Evolutionary conservation across 2,888 invertebrate species (phyloP).

Genomic region (Phania funesta): DNA sequence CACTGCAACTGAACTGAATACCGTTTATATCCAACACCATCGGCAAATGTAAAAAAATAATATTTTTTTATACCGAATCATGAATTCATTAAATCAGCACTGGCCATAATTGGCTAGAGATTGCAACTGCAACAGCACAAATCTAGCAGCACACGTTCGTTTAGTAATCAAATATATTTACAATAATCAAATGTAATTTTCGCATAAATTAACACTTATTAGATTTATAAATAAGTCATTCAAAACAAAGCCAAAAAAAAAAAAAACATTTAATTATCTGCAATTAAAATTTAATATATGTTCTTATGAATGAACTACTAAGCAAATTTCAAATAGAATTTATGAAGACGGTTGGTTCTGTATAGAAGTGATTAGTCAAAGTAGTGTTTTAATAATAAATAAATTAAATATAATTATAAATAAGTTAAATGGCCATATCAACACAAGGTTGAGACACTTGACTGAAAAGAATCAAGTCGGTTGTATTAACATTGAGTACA

Average conservation of each 20-base stretch:
- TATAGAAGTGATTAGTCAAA: not conserved
- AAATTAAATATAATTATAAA: not conserved
- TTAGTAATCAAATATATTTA: not conserved
- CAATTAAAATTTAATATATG: not conserved
- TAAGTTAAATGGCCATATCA: not conserved
- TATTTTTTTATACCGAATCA: too few species aligned
- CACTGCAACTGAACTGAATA: too few species aligned
- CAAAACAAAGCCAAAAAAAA: not conserved
- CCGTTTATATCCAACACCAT: too few species aligned
- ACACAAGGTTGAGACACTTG: not conserved
- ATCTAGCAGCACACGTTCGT: constrained; percentile 22
- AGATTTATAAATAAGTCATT: not conserved
- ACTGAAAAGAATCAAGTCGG: too few species aligned
- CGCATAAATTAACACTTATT: constrained; percentile 25
- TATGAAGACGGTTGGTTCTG: not conserved
- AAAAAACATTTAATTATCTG: not conserved
- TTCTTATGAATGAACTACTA: not conserved
- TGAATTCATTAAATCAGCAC: not conserved
- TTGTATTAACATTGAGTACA: too few species aligned
- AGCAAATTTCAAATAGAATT: not conserved
- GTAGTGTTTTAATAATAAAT: not conserved
- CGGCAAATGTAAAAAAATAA: too few species aligned
- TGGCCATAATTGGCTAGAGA: not conserved
- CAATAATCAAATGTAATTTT: constrained; percentile 9
- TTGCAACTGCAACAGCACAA: constrained; percentile 39